Evolutionary conservation across 2,888 invertebrate genomes (phyloP), one percentile per base, ranked within the genome.

Genomic region (Dasypogon diadema): DNA sequence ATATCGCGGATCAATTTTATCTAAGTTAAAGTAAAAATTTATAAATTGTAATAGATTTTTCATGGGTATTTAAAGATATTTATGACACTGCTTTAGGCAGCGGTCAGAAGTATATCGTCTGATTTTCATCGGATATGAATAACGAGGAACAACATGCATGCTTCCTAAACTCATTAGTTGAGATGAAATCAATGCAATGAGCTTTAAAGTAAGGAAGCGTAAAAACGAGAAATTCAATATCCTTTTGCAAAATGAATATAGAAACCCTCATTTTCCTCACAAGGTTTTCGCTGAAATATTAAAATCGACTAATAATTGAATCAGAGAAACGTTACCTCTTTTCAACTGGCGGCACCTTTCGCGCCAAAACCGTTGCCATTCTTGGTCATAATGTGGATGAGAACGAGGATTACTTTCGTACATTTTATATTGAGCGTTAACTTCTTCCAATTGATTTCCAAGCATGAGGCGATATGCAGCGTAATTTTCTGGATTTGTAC

Each of bases 361-460:
- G 34, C 37, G 54, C 73, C 75, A 77, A 30, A 77, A 73, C 42
- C 54, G 22, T 42, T 74, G 58, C 75, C 74, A 77, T n/a, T 74
- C 75, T 6, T 34, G 51, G 18, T 75, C 37, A 54, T 77, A 74
- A n/a, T 48, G 22, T 2, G 77, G 77, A 77, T 77, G 77, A 3
- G 14, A n/a, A 30, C 74, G 37, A 14, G 75, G 75, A 14, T 58
- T 48, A 12, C 54, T 8, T 4, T 75, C 75, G 37, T 54, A 77
- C 22, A 22, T 74, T 34, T 75, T 70, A 26, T 77, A 77, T 12
- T 51, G 18, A 3, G 10, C 30, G 26, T 72, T 63, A 10, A 77
- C 22, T 22, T 74, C 74, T n/a, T 75, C 76, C 22, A 65, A 48
- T 14, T 58, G 14, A 6, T 74, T 70, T 16, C 68, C 74, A 42